Percentiles rank a stretch among this genome's conserved stretches.
These are phyloP conservation scores for Squalus acanthias DNA, from an alignment of 2,797 vertebrate genomes.

Conservation along the genomic window DNA sequence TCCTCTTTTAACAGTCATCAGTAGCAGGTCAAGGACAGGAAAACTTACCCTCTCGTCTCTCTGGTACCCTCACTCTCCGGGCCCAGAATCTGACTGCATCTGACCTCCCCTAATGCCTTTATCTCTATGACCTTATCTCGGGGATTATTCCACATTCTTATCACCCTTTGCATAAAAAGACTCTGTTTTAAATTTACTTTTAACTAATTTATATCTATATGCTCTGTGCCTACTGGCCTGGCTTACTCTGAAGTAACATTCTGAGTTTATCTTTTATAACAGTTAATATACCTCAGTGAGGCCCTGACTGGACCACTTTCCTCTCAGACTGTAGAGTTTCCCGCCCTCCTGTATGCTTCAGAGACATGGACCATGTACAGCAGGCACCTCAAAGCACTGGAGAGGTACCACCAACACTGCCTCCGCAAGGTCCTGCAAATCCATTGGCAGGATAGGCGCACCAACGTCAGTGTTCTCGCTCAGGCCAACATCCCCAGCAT, in stretches of 20 bases:
- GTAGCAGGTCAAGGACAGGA: neutral
- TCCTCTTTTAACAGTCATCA: neutral
- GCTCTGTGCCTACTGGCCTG: neutral
- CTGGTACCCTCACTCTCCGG: neutral
- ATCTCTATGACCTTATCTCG: neutral
- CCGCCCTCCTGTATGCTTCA: no score
- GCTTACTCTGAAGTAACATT: neutral
- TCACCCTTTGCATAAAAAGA: neutral
- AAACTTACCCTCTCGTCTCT: neutral
- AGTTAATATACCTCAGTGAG: neutral
- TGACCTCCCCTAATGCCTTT: neutral
- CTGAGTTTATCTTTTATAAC: neutral
- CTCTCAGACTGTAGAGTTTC: neutral
- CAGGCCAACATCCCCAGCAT: no score
- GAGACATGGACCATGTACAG: no score
- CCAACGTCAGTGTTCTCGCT: no score
- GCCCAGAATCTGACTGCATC: neutral
- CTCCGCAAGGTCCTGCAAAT: no score
- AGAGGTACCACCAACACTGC: no score
- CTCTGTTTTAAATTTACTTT: neutral
- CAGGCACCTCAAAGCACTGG: no score
- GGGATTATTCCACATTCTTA: neutral
- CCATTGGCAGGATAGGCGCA: no score
- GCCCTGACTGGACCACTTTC: neutral
- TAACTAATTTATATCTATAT: neutral